Evolutionary conservation across 2,113 vertebrate genomes (phyloP).

Genomic region (Alexandromys fortis): DNA sequence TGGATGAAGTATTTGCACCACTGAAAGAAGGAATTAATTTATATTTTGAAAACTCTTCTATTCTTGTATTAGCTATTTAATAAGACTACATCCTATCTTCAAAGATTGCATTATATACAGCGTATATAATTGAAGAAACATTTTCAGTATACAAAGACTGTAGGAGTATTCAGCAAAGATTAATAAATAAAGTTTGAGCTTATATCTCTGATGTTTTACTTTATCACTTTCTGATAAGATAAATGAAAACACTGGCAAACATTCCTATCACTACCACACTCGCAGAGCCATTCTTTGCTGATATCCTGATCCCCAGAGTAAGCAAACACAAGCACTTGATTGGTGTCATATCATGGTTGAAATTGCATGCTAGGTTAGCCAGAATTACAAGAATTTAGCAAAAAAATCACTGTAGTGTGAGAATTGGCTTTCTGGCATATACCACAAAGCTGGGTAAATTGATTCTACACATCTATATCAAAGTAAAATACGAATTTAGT

Average conservation of each 20-base stretch:
- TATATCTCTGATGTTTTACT: background rate
- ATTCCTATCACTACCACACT: background rate
- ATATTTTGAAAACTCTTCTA: constrained; percentile 16
- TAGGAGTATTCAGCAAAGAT: background rate
- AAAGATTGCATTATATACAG: background rate
- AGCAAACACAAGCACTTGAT: background rate
- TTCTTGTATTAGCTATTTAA: background rate
- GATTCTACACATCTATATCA: background rate
- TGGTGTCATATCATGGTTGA: constrained; percentile 2
- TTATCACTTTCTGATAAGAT: background rate
- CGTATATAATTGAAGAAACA: background rate
- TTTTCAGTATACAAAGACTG: constrained; percentile 18
- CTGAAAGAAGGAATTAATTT: background rate
- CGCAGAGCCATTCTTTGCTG: background rate
- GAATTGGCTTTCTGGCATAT: background rate
- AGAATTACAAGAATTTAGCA: background rate
- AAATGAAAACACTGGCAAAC: background rate
- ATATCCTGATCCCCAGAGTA: background rate
- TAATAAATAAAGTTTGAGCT: constrained; percentile 47
- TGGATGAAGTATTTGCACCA: background rate
- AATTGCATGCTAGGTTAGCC: background rate
- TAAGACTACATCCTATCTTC: background rate
- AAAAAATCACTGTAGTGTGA: constrained; percentile 14
- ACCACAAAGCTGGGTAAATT: background rate
- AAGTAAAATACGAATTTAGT: background rate